phyloP scores from a whole-genome alignment of 37 sponge, comb jelly and placozoan species.

The Amphimedon queenslandica region DNA sequence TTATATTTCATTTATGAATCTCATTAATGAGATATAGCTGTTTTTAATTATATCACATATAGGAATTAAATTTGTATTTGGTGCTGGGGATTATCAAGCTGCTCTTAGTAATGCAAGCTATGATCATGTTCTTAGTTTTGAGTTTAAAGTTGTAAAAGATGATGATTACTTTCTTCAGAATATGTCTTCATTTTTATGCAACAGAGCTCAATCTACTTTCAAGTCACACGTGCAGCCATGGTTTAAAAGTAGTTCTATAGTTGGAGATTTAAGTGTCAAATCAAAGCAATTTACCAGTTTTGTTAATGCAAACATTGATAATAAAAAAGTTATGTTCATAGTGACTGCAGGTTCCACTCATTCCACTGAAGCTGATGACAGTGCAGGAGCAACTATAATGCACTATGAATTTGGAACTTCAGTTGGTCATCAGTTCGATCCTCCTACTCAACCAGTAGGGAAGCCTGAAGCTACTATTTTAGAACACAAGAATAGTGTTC shows the following conservation, averaged over 20 bases:
- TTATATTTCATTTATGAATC: too few relatives aligned
- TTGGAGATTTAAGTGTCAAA: not conserved
- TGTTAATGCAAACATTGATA: not conserved
- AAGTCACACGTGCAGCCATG: not conserved
- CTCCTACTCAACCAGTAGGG: constrained; percentile 16
- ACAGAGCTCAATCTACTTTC: not conserved
- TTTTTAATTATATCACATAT: too few relatives aligned
- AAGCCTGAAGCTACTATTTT: not conserved
- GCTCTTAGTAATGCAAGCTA: not conserved
- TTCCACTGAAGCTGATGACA: not conserved
- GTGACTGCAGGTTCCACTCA: constrained; percentile 1
- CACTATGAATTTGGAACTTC: not conserved
- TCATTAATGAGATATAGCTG: too few relatives aligned
- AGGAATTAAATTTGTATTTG: not conserved
- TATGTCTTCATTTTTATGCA: constrained; percentile 1
- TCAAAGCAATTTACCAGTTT: not conserved
- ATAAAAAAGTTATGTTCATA: not conserved
- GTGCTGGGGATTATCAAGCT: not conserved
- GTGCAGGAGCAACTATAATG: not conserved
- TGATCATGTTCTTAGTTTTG: constrained; percentile 27
- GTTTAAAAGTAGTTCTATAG: not conserved
- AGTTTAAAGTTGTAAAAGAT: constrained; percentile 19
- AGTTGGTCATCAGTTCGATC: constrained; percentile 14
- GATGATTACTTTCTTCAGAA: not conserved
- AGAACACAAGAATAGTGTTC: not conserved